These are phyloP conservation scores for Cathartes aura DNA, from an alignment of 2,113 vertebrate genomes.

Conservation along the genomic window DNA sequence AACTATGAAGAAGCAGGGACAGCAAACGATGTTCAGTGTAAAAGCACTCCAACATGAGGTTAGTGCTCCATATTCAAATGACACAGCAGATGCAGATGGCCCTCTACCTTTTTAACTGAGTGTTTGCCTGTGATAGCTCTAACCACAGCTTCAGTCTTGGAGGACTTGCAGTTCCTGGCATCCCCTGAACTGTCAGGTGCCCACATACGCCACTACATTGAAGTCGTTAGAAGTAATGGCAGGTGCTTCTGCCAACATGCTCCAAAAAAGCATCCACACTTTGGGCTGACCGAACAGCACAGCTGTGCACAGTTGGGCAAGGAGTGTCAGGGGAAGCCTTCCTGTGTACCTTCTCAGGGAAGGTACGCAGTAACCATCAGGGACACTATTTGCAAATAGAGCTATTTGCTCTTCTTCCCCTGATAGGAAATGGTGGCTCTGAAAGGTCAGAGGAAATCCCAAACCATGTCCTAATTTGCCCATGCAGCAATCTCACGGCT, in stretches of 20 bases:
- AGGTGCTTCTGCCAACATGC: not conserved
- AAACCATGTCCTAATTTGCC: not conserved
- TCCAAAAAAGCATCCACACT: not conserved
- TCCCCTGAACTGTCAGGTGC: not conserved
- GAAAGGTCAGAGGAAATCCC: not conserved
- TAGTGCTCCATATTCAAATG: not conserved
- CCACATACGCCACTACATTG: not conserved
- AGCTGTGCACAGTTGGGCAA: not conserved
- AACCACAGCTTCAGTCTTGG: not conserved
- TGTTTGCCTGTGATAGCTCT: not conserved
- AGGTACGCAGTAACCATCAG: not conserved
- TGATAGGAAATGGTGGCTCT: not conserved
- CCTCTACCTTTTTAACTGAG: not conserved
- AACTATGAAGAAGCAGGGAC: not conserved
- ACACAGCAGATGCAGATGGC: not conserved
- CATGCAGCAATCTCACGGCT: accelerated
- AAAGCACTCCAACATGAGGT: not conserved
- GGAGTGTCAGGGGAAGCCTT: not conserved
- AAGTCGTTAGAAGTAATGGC: not conserved
- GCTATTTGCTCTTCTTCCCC: not conserved
- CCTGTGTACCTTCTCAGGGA: not conserved
- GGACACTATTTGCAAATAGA: not conserved
- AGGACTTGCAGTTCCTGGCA: not conserved
- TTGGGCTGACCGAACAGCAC: not conserved
- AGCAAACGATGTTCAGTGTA: not conserved